phyloP scores from a whole-genome alignment of 2,797 vertebrate species.

The Nannoperca obscura region DNA sequence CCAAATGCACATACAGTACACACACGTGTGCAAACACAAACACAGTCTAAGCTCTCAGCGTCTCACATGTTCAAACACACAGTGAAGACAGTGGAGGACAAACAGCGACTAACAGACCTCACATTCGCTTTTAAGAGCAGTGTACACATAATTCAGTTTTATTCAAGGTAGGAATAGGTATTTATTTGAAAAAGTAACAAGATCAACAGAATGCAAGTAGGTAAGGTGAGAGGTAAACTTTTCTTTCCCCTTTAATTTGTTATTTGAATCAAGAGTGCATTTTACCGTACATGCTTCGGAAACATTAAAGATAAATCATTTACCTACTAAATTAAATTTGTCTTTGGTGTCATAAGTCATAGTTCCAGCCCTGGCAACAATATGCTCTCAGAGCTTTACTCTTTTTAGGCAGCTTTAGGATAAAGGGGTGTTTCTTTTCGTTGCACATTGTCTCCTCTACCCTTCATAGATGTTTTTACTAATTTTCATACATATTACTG shows the following conservation, averaged over 20 bases:
- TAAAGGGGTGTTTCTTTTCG: not conserved
- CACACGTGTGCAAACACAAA: conserved; percentile 47
- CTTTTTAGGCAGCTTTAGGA: not conserved
- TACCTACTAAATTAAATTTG: not conserved
- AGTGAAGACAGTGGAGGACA: conserved; percentile 37
- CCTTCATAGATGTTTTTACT: not conserved
- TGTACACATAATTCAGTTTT: not conserved
- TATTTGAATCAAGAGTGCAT: not conserved
- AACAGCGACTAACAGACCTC: conserved; percentile 25
- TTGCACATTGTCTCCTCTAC: not conserved
- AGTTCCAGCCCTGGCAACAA: not conserved
- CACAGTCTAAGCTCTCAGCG: conserved; percentile 32
- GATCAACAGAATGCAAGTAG: not conserved
- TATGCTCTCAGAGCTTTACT: not conserved
- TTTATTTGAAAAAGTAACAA: not conserved
- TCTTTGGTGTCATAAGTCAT: not conserved
- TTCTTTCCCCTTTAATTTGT: not conserved
- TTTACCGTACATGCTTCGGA: not conserved
- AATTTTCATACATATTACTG: not conserved
- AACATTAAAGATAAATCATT: not conserved
- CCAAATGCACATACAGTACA: conserved; percentile 39
- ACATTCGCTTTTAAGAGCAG: conserved; percentile 5
- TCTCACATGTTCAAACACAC: conserved; percentile 53
- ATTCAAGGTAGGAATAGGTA: not conserved
- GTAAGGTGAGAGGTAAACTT: not conserved